Evolutionary conservation across 92 coral and sea anemone species (phyloP), one percentile per base, ranked within the genome.

Genomic region (Epizoanthus illoricatus): DNA sequence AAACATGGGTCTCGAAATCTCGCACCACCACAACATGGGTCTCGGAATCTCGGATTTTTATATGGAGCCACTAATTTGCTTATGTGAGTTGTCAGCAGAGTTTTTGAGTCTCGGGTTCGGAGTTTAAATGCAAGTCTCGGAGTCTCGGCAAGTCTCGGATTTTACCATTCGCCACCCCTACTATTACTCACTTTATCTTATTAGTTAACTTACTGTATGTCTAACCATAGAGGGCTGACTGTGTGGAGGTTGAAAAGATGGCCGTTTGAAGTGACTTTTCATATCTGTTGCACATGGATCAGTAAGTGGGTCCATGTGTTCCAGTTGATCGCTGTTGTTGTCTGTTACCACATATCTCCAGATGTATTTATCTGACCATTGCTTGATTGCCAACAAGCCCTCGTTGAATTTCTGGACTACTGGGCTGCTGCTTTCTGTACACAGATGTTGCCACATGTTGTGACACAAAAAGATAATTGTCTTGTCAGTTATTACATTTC

Each of bases 351-450:
- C 91, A 62, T 88, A 85, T 58, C 63, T 75, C 91, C 91, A 88
- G 71, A 88, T 24, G 60, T 90, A 90, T 57, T 52, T 90, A 56
- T 88, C 88, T 64, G 93, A 87, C 93, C 93, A 90, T 64, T 70
- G 71, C 70, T 78, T 78, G 40, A 78, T 47, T n/a, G 43, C 56
- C 19, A 45, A 21, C 58, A 78, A 78, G 43, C 82, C 72, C 60
- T 78, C 82, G 23, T 78, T 78, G 17, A 78, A 33, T 43, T 63
- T 78, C 20, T 78, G 61, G 65, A 78, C 28, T 40, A 78, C 67
- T 63, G 82, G 82, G 19, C 82, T 78, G 71, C 72, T 45, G 11
- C 56, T 52, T 16, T 52, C 56, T n/a, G 82, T 42, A 28, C 36
- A 28, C 2, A 59, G 70, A 60, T 21, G 61, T 62, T 9, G 18